These are phyloP conservation scores for Petrolisthes manimaculis DNA, from an alignment of 2,888 invertebrate species.

Conservation along the genomic window DNA sequence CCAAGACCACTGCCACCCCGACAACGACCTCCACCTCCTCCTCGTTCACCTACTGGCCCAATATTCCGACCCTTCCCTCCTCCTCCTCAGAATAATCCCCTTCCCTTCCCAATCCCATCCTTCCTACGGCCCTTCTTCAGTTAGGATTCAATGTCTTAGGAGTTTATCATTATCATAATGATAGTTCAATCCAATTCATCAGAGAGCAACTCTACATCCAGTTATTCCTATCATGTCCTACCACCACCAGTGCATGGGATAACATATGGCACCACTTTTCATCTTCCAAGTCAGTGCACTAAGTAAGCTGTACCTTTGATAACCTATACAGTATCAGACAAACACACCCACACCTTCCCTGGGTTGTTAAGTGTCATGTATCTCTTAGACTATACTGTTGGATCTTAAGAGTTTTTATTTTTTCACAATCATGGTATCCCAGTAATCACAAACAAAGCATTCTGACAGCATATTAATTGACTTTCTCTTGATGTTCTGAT, in stretches of 20 bases:
- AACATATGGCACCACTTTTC: background rate
- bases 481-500: too few relatives aligned
- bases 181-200: background rate
- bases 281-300: background rate
- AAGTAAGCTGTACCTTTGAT: background rate
- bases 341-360: background rate
- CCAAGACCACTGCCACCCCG: constrained; percentile 13
- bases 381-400: background rate
- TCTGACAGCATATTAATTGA: too few relatives aligned
- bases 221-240: background rate
- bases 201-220: background rate
- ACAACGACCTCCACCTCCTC: constrained; percentile 23
- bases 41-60: constrained; percentile 28
- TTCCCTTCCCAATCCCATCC: constrained; percentile 53
- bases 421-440: background rate
- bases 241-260: background rate
- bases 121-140: constrained; percentile 54
- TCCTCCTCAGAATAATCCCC: constrained; percentile 25
- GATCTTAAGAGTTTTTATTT: background rate
- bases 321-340: background rate
- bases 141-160: constrained; percentile 13
- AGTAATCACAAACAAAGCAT: background rate
- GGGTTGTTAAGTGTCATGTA: background rate
- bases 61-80: constrained; percentile 40
- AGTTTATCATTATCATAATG: background rate